Conservation (phyloP, 1,140 invertebrate genomes). For the Drosophila punjabiensis region DNA sequence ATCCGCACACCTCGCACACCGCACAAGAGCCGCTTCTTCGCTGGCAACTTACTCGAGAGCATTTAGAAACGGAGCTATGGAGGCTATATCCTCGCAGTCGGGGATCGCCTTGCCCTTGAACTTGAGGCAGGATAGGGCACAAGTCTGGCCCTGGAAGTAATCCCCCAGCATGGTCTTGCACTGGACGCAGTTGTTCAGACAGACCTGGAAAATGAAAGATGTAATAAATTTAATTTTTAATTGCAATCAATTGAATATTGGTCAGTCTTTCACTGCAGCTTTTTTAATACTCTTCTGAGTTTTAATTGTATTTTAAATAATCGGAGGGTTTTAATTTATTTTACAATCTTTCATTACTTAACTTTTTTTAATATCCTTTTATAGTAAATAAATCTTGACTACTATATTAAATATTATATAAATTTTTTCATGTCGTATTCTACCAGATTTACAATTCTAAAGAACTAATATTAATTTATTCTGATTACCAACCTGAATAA, state of each 20-base stretch:
- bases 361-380: no score
- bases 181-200: slow-evolving; percentile 94
- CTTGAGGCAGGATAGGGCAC: slow-evolving; percentile 92
- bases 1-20: slow-evolving; percentile 20
- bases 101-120: slow-evolving; percentile 93
- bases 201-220: slow-evolving; percentile 84
- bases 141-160: slow-evolving; percentile 93
- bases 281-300: neutral
- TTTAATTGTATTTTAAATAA: neutral
- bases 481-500: slow-evolving; percentile 79
- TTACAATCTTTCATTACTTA: no score
- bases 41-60: slow-evolving; percentile 78
- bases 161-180: slow-evolving; percentile 94
- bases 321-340: neutral
- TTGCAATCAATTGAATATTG: neutral
- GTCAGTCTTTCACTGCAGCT: neutral
- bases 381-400: no score
- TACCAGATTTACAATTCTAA: neutral
- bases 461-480: neutral
- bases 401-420: no score
- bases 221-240: no score
- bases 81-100: slow-evolving; percentile 92
- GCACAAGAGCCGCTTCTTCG: slow-evolving; percentile 28
- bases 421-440: no score
- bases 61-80: slow-evolving; percentile 92